Conservation (phyloP, 2,888 invertebrate genomes). For the Poecilobothrus nobilitatus region DNA sequence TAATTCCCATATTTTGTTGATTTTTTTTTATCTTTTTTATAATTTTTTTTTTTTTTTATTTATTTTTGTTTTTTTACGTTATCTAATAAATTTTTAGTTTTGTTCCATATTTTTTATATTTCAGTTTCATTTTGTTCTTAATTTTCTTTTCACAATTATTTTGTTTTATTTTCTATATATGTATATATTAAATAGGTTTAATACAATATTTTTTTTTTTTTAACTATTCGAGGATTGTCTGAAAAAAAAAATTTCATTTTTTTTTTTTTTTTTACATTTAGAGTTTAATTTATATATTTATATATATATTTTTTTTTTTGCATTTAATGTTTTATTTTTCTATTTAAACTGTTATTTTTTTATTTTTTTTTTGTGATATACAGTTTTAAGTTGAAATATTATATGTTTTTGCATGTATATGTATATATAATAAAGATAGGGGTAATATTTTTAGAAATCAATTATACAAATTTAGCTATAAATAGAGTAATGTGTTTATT, state of each 20-base stretch:
- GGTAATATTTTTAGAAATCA: neutral
- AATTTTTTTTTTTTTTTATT: conserved; percentile 10
- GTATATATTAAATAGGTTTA: conserved; percentile 10
- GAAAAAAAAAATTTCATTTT: conserved; percentile 26
- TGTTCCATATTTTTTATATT: conserved; percentile 17
- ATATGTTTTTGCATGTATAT: neutral
- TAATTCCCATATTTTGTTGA: conserved; percentile 12
- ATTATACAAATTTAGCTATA: neutral
- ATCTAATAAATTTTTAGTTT: conserved; percentile 15
- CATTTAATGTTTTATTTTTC: conserved; percentile 21
- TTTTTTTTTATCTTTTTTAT: conserved; percentile 5
- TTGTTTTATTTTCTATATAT: conserved; percentile 21
- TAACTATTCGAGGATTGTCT: conserved; percentile 26
- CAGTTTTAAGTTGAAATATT: neutral
- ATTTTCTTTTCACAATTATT: too few relatives aligned
- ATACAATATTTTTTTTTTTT: neutral
- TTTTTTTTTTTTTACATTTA: conserved; percentile 17
- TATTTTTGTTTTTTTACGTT: neutral
- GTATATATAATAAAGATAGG: neutral
- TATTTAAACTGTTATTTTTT: conserved; percentile 22
- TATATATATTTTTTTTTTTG: conserved; percentile 30
- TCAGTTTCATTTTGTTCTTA: neutral
- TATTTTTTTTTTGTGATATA: neutral
- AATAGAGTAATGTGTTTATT: neutral
- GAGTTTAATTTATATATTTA: conserved; percentile 20